Evolutionary conservation across 2,113 vertebrate species (phyloP), one percentile per base, ranked within the genome.

Genomic region (Zosterops lateralis): DNA sequence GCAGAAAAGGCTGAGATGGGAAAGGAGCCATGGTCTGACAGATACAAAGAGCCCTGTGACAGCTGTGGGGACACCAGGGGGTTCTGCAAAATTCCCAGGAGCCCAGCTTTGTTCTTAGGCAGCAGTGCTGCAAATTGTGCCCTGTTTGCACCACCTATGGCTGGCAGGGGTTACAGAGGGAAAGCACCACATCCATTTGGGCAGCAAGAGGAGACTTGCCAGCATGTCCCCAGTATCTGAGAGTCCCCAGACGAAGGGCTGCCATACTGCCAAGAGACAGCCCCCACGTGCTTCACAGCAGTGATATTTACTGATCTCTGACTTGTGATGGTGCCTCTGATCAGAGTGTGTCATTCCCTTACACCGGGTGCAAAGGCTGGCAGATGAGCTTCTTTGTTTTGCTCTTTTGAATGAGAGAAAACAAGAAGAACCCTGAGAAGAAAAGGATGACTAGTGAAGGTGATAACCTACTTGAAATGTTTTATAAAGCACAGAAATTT

Each of bases 71-170:
- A 9, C 3, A 10, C n/a, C 4, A 1, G 7, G 22, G 19, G 11
- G 5, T 72, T 40, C 73, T 60, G 47, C 5, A 7, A 0, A 2
- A 2, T 1, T 25, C 7, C 31, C 65, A 51, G 44, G 40, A 84
- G 44, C 77, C 51, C 64, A 71, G 0, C 19, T 53, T 71, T 19
- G 44, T 28, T 67, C 12, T 12, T 2, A 29, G 68, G 51, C 42
- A 61, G 3, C 38, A 2, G 12, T 26, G 51, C n/a, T 54, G 65
- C 29, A 38, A 29, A 9, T 3, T 0, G 4, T 45, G 15, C 12
- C 1, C 0, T 14, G 7, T 38, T 40, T 62, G 32, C 38, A 26
- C 29, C 38, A 3, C 4, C 0, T 0, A 26, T 24, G 60, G 8
- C 72, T 66, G 26, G 34, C 18, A 58, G 47, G 31, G 32, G 2